These are phyloP conservation scores for Batillaria attramentaria DNA, from an alignment of 1,140 invertebrate species.

Conservation along the genomic window DNA sequence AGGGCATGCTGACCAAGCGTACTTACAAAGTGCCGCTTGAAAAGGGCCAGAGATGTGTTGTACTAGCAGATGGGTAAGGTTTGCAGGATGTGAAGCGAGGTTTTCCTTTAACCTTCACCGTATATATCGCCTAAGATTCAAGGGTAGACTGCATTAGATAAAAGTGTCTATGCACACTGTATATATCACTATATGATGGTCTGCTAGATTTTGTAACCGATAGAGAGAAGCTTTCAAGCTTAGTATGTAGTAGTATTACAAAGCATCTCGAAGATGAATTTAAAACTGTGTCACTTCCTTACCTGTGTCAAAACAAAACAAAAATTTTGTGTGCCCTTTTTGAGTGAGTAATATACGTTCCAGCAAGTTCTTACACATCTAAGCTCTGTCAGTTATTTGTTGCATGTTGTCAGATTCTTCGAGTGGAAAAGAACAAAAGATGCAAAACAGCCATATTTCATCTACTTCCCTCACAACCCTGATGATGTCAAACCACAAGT, in stretches of 20 bases:
- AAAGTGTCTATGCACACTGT: not conserved
- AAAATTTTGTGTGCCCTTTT: no score
- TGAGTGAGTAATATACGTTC: no score
- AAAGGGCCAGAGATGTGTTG: constrained; percentile 82
- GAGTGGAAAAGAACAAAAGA: constrained; percentile 83
- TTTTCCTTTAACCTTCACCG: not conserved
- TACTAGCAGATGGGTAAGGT: constrained; percentile 82
- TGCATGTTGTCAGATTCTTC: constrained; percentile 82
- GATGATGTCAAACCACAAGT: no score
- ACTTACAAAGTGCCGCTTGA: constrained; percentile 79
- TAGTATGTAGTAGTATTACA: no score
- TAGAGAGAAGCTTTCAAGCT: no score
- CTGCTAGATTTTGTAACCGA: no score
- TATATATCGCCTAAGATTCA: not conserved
- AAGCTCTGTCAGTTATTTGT: no score
- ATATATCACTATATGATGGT: not conserved
- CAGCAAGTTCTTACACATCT: no score
- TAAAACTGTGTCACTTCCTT: no score
- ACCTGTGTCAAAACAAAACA: no score
- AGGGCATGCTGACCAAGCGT: constrained; percentile 80
- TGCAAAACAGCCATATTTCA: constrained; percentile 84
- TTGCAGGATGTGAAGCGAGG: no score
- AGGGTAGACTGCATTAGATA: not conserved
- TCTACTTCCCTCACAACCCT: constrained; percentile 76
- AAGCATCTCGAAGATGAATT: no score